Base-by-base conservation (phyloP, 2,797 vertebrate species). In the Lindbergichthys nudifrons region DNA sequence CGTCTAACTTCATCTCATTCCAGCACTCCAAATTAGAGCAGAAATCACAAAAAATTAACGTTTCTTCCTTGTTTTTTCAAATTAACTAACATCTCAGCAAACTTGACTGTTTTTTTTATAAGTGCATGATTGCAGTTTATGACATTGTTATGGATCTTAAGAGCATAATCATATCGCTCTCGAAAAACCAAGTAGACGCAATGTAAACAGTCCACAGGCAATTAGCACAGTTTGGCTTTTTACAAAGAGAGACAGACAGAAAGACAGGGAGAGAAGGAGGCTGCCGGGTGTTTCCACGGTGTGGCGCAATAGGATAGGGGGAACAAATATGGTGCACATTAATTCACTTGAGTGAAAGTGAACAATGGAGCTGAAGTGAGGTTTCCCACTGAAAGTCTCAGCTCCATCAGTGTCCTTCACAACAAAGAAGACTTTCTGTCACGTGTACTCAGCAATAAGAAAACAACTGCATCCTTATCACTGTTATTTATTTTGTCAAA, bases 281-380 rank as follows among this genome's bases (percentile, higher is more conserved):
- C 32, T 36, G n/a, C 75, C 32, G 39, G 3, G 32, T 45, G 4
- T 51, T 57, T 85, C 95, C 94, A 91, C 94, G 71, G 91, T 86
- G 95, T 91, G 95, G 95, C 95, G 95, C 95, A 94, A 93, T 93
- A 92, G 94, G 82, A 92, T 84, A 92, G 83, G 81, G 50, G 54
- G 88, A 92, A 72, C 26, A 68, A 75, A 81, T 59, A 14, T 64
- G 65, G 51, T 42, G 70, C 71, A 36, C 39, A 71, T 87, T 73
- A 70, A 81, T 80, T 81, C 84, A 88, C 75, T 75, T 62, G 62
- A 81, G 65, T 86, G 84, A 51, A 65, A 81, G 69, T 78, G 89
- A 90, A 91, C 89, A 91, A 91, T 85, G 1, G 81, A 73, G 63
- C 73, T 75, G 65, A 84, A 88, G 83, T 80, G 80, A 87, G 63